Conservation (phyloP, 2,888 invertebrate species). For the Heliconius cydno region DNA sequence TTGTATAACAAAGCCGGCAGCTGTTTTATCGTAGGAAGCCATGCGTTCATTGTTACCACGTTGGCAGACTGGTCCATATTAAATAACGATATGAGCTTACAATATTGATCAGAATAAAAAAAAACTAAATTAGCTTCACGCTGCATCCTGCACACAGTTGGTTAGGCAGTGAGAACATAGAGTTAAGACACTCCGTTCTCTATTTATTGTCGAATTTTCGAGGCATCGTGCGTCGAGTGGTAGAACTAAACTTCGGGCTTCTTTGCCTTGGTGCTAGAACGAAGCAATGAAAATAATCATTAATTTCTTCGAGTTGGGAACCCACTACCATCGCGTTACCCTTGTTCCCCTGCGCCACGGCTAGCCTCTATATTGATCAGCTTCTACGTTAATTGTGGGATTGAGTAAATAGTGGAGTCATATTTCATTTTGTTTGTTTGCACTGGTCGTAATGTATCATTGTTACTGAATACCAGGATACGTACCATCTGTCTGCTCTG, state of each 20-base stretch:
- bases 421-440: constrained; percentile 44
- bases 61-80: constrained; percentile 56
- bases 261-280: no score
- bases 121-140: no score
- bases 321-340: no score
- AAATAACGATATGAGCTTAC: constrained; percentile 56
- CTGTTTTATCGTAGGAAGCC: constrained; percentile 61
- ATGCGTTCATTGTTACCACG: constrained; percentile 62
- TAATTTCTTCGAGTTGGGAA: no score
- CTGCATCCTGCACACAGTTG: no score
- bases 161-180: no score
- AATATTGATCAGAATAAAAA: constrained; percentile 51
- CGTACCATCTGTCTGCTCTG: constrained; percentile 16
- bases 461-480: neutral
- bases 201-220: no score
- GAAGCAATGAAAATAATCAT: no score
- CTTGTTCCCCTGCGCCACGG: no score
- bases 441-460: constrained; percentile 36
- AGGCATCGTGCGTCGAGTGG: no score
- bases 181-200: no score
- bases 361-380: constrained; percentile 43
- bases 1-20: constrained; percentile 50
- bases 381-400: constrained; percentile 48
- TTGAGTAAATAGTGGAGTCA: constrained; percentile 48
- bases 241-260: no score